Percentiles rank a stretch among this genome's conserved stretches.
phyloP scores from a whole-genome alignment of 2,888 invertebrate species.

The Cybosia mesomella region DNA sequence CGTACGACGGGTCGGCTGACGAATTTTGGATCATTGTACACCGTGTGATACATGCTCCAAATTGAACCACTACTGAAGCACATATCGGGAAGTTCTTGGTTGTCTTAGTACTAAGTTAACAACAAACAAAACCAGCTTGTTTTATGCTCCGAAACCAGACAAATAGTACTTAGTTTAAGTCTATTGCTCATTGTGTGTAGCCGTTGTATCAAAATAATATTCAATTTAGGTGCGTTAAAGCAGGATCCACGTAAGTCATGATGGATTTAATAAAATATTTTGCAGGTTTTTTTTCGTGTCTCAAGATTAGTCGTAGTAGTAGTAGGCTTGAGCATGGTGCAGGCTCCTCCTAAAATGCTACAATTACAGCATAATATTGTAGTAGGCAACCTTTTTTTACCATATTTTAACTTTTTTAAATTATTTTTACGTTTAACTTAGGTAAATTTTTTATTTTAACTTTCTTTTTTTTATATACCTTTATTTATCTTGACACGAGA shows the following conservation, averaged over 20 bases:
- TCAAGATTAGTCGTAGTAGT: too few species aligned
- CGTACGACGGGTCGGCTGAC: neutral
- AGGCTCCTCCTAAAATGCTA: too few species aligned
- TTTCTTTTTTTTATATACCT: too few species aligned
- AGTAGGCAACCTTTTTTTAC: too few species aligned
- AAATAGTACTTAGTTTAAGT: too few species aligned
- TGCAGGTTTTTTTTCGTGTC: neutral
- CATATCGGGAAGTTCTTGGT: neutral
- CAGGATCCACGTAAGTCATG: neutral
- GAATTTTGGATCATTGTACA: neutral
- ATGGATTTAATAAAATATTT: neutral
- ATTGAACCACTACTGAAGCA: neutral
- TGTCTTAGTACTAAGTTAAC: neutral
- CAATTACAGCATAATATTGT: too few species aligned
- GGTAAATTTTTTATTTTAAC: too few species aligned
- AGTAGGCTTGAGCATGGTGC: too few species aligned
- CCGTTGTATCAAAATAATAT: neutral
- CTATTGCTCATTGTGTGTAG: neutral
- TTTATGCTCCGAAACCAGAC: neutral
- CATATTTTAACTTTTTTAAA: too few species aligned
- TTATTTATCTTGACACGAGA: too few species aligned
- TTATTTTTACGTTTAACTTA: too few species aligned
- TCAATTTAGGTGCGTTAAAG: neutral
- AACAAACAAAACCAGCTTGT: neutral
- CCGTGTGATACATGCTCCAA: neutral